These are phyloP conservation scores for Numenius phaeopus DNA, from an alignment of 2,797 vertebrate species.

Conservation along the genomic window DNA sequence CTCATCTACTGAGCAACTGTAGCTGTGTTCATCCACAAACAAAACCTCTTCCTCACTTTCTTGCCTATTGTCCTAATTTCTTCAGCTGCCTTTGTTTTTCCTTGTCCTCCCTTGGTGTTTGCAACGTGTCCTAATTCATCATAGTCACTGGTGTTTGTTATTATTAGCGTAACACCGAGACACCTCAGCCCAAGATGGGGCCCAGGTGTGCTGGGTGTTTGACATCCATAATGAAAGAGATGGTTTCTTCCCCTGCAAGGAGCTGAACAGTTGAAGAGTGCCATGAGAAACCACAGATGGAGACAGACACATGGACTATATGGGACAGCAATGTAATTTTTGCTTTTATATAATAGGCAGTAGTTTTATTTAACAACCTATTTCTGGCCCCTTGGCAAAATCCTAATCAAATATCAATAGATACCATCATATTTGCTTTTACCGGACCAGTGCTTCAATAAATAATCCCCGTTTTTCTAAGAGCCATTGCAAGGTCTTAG, in stretches of 20 bases:
- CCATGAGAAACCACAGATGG: background rate
- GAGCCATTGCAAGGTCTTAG: background rate
- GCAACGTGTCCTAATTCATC: background rate
- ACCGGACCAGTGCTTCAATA: background rate
- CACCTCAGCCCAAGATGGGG: background rate
- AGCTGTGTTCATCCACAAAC: background rate
- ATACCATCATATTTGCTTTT: background rate
- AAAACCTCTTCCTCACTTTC: accelerated
- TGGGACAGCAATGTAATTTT: background rate
- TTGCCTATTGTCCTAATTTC: background rate
- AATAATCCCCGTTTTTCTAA: background rate
- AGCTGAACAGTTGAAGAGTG: background rate
- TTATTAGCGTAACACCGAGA: background rate
- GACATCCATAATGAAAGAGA: background rate
- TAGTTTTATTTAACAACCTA: background rate
- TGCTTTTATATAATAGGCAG: background rate
- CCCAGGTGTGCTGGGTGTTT: background rate
- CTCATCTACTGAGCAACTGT: background rate
- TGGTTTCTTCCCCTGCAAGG: background rate
- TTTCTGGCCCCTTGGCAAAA: background rate
- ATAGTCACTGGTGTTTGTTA: background rate
- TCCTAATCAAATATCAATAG: constrained; percentile 34
- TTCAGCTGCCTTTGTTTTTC: background rate
- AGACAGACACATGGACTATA: background rate
- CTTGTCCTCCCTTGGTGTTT: background rate